Evolutionary conservation across 2,797 vertebrate species (phyloP), one percentile per base, ranked within the genome.

Genomic region (Lagocephalus sceleratus): DNA sequence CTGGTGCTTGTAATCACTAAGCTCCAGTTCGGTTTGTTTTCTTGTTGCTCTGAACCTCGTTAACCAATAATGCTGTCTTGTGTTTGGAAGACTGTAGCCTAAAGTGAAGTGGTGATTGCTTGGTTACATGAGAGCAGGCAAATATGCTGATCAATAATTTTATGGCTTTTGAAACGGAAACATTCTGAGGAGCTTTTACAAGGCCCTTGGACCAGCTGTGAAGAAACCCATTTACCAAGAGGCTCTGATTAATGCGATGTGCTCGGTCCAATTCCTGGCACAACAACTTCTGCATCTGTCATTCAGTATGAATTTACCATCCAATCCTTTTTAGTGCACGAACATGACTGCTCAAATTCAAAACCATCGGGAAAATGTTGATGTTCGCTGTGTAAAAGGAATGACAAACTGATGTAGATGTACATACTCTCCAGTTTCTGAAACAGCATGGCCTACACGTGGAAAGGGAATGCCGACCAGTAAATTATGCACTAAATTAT

Each of bases 141-240:
- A 35, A 59, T 43, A 52, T 3, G 2, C 29, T 26, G 53, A 78
- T 84, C 75, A 66, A 79, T 82, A 66, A 0, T 15, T 54, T 64
- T 51, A 45, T 40, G n/a, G 67, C 60, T 51, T 62, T 49, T 73
- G 66, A 52, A 68, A 54, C 47, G 43, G 60, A 68, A 67, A 63
- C 51, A 21, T 29, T 47, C 53, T 40, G 50, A 51, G 46, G 54
- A 58, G 62, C 73, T 71, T 79, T 81, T 64, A 70, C 55, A 19
- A 58, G 62, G 42, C 60, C 9, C 2, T 39, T 20, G 52, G 48
- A 59, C 42, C 61, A 19, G 47, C 54, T 38, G 11, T 43, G 57
- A 52, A 42, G 5, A 63, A 64, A 72, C 46, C 16, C 56, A 62
- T 73, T 72, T 63, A 57, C 46, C 25, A 47, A 54, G 58, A 66